Conservation (phyloP, 1,140 invertebrate genomes). For the Probaryconus sp. region DNA sequence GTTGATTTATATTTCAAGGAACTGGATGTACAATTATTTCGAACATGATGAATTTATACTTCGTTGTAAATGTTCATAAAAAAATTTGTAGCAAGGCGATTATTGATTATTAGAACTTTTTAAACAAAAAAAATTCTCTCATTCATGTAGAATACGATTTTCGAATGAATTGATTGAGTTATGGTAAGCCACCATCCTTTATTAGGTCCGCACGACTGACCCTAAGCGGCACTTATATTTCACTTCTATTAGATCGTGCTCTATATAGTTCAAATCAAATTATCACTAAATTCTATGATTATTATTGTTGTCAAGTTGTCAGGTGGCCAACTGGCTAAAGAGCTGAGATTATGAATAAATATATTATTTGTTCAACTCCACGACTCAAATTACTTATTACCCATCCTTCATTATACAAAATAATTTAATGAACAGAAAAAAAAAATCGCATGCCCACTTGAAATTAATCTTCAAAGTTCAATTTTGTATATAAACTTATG, state of each 20-base stretch:
- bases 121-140: conserved; percentile 20
- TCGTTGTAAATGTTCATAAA: too few species aligned
- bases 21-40: too few species aligned
- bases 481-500: background rate
- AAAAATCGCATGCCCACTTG: too few species aligned
- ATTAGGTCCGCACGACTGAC: conserved; percentile 77
- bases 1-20: too few species aligned
- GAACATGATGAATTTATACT: too few species aligned
- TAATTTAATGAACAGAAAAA: background rate
- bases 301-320: conserved; percentile 70
- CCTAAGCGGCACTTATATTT: conserved; percentile 75
- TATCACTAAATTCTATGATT: conserved; percentile 56
- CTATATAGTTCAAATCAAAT: conserved; percentile 53
- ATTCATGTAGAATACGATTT: conserved; percentile 34
- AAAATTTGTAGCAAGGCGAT: too few species aligned
- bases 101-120: conserved; percentile 28
- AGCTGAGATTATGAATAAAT: conserved; percentile 72
- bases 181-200: conserved; percentile 47
- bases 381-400: conserved; percentile 32
- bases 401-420: background rate
- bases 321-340: conserved; percentile 62
- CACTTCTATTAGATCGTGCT: conserved; percentile 61
- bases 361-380: conserved; percentile 70
- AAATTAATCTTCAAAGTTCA: background rate
- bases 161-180: conserved; percentile 43